Conservation (phyloP, 64 coral and sea anemone species). For the Exaiptasia diaphana region DNA sequence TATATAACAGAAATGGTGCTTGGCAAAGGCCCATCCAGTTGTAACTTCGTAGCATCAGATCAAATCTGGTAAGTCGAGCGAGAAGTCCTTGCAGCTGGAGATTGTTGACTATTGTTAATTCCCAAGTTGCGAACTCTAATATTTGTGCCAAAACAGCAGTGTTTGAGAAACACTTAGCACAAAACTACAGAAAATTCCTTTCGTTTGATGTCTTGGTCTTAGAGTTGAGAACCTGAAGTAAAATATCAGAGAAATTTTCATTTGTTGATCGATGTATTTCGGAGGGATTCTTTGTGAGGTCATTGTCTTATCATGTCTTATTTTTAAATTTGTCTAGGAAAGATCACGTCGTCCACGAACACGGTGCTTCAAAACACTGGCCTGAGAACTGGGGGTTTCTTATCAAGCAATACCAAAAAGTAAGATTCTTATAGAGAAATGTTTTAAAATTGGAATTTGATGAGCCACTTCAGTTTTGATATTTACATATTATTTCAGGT, state of each 20-base stretch:
- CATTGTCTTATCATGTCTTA: neutral
- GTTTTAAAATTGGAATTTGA: neutral
- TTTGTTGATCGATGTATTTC: neutral
- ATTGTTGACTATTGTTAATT: constrained; percentile 9
- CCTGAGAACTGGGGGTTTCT: constrained; percentile 92
- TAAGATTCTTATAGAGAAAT: too few species aligned
- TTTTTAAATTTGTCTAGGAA: constrained; percentile 58
- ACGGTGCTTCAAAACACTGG: constrained; percentile 77
- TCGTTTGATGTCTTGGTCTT: neutral
- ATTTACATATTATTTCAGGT: too few species aligned
- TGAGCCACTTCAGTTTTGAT: neutral
- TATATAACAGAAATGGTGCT: too few species aligned
- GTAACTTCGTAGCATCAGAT: constrained; percentile 89
- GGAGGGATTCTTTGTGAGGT: neutral
- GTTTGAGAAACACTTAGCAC: neutral
- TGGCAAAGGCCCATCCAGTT: constrained; percentile 63
- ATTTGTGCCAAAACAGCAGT: neutral
- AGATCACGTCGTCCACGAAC: constrained; percentile 87
- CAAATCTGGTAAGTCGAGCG: constrained; percentile 83
- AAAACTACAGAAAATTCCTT: neutral
- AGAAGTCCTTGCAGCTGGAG: neutral
- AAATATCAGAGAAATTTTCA: neutral
- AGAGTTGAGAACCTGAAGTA: neutral
- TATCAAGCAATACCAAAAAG: constrained; percentile 87
- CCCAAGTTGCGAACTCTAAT: neutral